Percentiles rank a stretch among this genome's conserved stretches.
phyloP scores from a whole-genome alignment of 2,797 vertebrate species.

The Amblyraja radiata region DNA sequence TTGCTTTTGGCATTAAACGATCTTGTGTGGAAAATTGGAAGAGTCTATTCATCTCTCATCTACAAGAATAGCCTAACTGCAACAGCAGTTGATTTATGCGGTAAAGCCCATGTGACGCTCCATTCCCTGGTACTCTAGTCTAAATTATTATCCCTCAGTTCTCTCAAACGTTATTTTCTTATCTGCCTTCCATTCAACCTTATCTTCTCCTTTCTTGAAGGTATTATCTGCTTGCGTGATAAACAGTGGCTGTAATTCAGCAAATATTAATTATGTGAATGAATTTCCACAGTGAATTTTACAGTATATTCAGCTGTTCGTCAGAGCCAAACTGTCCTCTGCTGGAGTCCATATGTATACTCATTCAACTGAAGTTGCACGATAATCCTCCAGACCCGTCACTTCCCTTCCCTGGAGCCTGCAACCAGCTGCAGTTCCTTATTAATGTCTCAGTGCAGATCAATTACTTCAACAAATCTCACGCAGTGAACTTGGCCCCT shows the following conservation, averaged over 20 bases:
- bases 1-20: neutral
- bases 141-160: neutral
- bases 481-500: neutral
- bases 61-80: neutral
- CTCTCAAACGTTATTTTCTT: neutral
- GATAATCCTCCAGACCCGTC: neutral
- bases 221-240: neutral
- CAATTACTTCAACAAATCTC: neutral
- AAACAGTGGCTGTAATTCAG: neutral
- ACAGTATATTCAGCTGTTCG: neutral
- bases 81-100: neutral
- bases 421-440: neutral
- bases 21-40: neutral
- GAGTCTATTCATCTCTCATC: neutral
- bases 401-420: neutral
- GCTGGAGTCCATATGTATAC: neutral
- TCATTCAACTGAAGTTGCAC: neutral
- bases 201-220: neutral
- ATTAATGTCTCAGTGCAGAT: neutral
- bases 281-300: neutral
- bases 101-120: neutral
- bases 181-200: neutral
- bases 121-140: neutral
- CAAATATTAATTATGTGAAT: no score
- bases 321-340: neutral